These are phyloP conservation scores for Sciaenops ocellatus DNA, from an alignment of 2,797 vertebrate genomes.

Conservation along the genomic window DNA sequence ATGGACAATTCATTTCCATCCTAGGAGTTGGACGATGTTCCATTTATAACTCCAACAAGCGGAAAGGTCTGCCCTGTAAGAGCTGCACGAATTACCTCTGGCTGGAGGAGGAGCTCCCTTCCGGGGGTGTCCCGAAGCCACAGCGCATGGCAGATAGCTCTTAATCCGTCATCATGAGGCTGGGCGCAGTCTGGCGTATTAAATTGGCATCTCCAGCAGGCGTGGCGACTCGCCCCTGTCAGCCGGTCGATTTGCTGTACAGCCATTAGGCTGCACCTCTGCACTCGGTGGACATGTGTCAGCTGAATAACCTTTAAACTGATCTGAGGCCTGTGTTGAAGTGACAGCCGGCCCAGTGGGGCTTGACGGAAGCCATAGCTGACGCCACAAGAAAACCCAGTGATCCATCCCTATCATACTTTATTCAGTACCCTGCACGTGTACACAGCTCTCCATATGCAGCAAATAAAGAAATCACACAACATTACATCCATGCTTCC, in stretches of 20 bases:
- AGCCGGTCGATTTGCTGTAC: conserved; percentile 77
- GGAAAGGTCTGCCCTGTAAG: conserved; percentile 12
- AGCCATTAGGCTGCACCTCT: conserved; percentile 77
- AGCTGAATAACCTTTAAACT: conserved; percentile 85
- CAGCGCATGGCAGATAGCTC: conserved; percentile 56
- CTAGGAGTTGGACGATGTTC: conserved; percentile 28
- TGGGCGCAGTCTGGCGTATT: conserved; percentile 47
- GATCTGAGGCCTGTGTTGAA: conserved; percentile 73
- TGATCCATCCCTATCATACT: conserved; percentile 65
- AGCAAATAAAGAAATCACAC: conserved; percentile 38
- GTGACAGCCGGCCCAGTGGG: conserved; percentile 74
- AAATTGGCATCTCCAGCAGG: conserved; percentile 72
- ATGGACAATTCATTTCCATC: conserved; percentile 49
- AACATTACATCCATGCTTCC: conserved; percentile 30
- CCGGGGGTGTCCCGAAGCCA: conserved; percentile 20
- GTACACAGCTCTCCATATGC: conserved; percentile 37
- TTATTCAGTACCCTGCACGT: conserved; percentile 32
- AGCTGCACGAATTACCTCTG: conserved; percentile 3
- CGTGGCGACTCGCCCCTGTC: conserved; percentile 70
- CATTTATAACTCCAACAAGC: conserved; percentile 7
- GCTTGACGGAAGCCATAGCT: conserved; percentile 60
- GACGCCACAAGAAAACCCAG: conserved; percentile 53
- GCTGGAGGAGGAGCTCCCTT: conserved; percentile 16
- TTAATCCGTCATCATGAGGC: conserved; percentile 72
- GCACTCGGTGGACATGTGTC: conserved; percentile 81